phyloP scores from a whole-genome alignment of 2,888 invertebrate genomes.

The Heliconius aoede region DNA sequence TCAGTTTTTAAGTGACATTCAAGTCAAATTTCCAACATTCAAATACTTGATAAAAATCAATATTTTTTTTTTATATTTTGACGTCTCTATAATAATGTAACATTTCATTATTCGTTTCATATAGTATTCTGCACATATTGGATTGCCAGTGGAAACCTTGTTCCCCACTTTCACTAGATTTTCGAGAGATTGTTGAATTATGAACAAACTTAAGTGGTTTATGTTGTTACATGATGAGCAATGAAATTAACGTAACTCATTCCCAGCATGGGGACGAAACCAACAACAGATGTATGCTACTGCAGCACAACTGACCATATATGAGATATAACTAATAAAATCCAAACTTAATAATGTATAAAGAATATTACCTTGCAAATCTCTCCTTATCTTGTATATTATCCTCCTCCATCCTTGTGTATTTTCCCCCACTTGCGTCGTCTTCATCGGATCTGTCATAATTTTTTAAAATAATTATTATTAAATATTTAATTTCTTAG shows the following conservation, averaged over 20 bases:
- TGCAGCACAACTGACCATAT: neutral
- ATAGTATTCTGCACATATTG: too few species aligned
- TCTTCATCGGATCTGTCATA: constrained; percentile 90
- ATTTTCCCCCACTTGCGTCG: constrained; percentile 92
- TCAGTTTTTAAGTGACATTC: too few species aligned
- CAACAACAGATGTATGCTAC: neutral
- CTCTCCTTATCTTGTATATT: constrained; percentile 98
- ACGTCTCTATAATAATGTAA: neutral
- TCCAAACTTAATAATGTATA: constrained; percentile 14
- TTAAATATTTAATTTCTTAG: constrained; percentile 26
- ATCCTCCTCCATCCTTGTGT: constrained; percentile 95
- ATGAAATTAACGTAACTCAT: neutral
- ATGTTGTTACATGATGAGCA: neutral
- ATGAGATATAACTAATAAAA: neutral
- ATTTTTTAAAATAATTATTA: neutral
- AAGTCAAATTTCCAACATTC: neutral
- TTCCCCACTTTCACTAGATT: neutral
- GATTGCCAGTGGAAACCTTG: neutral
- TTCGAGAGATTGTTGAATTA: neutral
- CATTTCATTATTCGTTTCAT: neutral
- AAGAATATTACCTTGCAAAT: constrained; percentile 89
- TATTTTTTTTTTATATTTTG: neutral
- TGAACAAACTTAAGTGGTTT: neutral
- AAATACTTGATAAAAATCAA: too few species aligned
- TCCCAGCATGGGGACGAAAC: neutral